Percentiles rank a stretch among this genome's conserved stretches.
Evolutionary conservation across 2,797 vertebrate genomes (phyloP).

Genomic region (Thamnophis elegans): DNA sequence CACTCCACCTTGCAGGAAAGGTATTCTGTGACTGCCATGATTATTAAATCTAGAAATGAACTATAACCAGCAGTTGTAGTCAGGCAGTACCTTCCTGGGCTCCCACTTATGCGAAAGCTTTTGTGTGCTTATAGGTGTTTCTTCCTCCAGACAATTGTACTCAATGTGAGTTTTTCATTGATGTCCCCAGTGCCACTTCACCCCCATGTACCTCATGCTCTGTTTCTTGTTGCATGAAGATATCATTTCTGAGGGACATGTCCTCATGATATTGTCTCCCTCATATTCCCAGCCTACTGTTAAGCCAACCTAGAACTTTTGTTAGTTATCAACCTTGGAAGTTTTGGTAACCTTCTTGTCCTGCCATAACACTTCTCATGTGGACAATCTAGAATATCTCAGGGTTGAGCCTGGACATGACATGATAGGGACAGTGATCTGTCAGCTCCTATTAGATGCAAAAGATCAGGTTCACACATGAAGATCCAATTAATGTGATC

Average conservation of each 20-base stretch:
- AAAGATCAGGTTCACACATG: too few relatives aligned
- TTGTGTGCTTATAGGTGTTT: too few relatives aligned
- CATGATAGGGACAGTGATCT: neutral
- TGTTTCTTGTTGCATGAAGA: neutral
- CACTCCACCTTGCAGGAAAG: neutral
- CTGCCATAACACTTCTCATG: neutral
- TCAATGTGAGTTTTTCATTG: neutral
- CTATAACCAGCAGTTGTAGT: neutral
- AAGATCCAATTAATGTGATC: too few relatives aligned
- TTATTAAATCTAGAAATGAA: neutral
- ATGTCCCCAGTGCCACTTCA: neutral
- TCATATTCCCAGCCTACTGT: neutral
- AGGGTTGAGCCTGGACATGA: neutral
- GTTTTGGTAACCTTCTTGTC: neutral
- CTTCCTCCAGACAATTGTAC: neutral
- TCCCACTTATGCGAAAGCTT: neutral
- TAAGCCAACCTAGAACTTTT: neutral
- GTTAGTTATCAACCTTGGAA: neutral
- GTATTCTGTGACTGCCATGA: too few relatives aligned
- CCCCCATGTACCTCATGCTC: neutral
- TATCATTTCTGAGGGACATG: neutral
- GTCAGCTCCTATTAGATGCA: neutral
- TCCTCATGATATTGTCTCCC: neutral
- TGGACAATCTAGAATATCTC: neutral
- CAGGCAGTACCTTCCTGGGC: neutral